Percentiles rank a stretch among this genome's conserved stretches.
Evolutionary conservation across 2,888 invertebrate species (phyloP).

Genomic region (Calliopum simillimum): DNA sequence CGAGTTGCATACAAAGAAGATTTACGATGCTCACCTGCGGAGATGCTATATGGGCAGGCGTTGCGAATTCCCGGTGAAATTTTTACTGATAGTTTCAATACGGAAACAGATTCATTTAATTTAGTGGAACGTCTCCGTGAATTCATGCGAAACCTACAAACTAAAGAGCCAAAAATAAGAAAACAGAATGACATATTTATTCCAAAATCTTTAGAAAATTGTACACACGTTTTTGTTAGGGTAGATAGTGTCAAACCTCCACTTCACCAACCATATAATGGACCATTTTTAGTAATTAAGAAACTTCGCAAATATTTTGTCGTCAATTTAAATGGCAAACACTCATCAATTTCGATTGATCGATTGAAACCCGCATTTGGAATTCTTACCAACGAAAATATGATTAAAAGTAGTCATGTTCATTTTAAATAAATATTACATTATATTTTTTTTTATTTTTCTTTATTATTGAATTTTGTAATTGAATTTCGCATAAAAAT

Average conservation of each 20-base stretch:
- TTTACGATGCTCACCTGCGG: too few species aligned
- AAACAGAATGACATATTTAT: not conserved
- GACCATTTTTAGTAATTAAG: too few species aligned
- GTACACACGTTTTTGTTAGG: not conserved
- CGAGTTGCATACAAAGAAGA: too few species aligned
- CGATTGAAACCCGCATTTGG: conserved; percentile 19
- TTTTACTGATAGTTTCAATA: not conserved
- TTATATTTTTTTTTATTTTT: conserved; percentile 27
- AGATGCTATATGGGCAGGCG: not conserved
- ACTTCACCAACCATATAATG: too few species aligned
- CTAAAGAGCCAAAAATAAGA: not conserved
- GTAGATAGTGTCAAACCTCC: not conserved
- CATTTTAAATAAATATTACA: conserved; percentile 9
- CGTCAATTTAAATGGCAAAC: too few species aligned
- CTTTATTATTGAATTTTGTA: too few species aligned
- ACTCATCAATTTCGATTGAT: too few species aligned
- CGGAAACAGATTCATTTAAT: not conserved
- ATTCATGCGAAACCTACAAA: not conserved
- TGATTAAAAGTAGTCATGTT: not conserved
- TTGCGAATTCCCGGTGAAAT: not conserved
- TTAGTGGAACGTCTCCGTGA: not conserved
- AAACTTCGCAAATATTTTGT: too few species aligned
- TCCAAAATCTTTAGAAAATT: conserved; percentile 4
- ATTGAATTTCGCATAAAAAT: conserved; percentile 28
- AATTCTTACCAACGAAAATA: not conserved